A percentile compares a stretch with the other conserved stretches of the same genome.
These are phyloP conservation scores for Meda fulgida DNA, from an alignment of 2,797 vertebrate genomes.

Conservation along the genomic window DNA sequence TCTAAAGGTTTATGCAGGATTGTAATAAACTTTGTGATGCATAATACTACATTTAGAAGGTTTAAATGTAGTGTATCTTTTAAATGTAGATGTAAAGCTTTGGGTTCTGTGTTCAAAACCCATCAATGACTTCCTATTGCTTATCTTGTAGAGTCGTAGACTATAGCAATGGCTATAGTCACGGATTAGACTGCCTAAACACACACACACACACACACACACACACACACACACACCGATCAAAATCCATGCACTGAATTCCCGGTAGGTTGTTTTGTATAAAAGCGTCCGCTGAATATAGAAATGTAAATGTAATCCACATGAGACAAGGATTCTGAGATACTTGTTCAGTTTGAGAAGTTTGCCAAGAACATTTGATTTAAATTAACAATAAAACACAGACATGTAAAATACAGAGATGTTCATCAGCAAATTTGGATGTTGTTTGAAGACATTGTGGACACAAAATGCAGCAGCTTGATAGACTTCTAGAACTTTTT, in stretches of 20 bases:
- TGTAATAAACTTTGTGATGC: background rate
- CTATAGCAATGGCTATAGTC: background rate
- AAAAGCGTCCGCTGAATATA: background rate
- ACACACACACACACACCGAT: background rate
- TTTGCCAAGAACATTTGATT: conserved; percentile 30
- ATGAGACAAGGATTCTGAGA: conserved; percentile 15
- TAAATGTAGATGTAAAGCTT: background rate
- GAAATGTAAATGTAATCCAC: background rate
- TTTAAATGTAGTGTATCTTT: conserved; percentile 38
- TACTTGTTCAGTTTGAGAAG: background rate
- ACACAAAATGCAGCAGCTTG: conserved; percentile 9
- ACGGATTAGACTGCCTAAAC: background rate
- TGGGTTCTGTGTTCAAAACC: background rate
- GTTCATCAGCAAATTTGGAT: conserved; percentile 23
- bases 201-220: background rate
- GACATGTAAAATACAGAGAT: background rate
- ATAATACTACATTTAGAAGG: background rate
- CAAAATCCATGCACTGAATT: background rate
- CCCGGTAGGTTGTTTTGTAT: background rate
- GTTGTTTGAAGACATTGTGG: background rate
- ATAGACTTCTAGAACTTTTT: background rate
- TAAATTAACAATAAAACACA: background rate
- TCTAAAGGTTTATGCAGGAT: conserved; percentile 22
- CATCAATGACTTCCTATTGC: background rate
- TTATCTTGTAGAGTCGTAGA: background rate